These are phyloP conservation scores for Donacobius atricapilla DNA, from an alignment of 2,113 vertebrate genomes.

Conservation along the genomic window DNA sequence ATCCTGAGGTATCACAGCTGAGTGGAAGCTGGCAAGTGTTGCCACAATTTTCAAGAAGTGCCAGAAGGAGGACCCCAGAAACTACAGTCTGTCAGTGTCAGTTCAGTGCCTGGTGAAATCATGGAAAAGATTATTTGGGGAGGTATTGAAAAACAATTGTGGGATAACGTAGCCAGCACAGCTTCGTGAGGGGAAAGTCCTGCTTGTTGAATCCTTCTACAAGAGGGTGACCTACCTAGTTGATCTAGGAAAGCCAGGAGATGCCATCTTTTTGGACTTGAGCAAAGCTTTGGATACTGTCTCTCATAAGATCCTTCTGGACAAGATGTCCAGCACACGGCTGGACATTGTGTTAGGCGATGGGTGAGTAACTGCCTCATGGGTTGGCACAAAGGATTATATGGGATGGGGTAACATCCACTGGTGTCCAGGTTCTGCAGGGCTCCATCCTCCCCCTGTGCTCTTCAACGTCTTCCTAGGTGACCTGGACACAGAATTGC, in stretches of 20 bases:
- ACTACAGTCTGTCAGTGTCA: neutral
- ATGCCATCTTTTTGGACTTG: neutral
- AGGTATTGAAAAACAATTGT: neutral
- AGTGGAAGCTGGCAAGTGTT: neutral
- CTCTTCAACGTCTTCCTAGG: fast-evolving
- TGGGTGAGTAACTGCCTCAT: neutral
- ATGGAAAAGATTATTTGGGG: neutral
- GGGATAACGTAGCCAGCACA: fast-evolving
- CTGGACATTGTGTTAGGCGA: fast-evolving
- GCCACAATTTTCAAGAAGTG: neutral
- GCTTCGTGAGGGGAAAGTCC: neutral
- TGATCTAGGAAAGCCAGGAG: neutral
- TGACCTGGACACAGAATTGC: neutral
- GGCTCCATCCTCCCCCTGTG: neutral
- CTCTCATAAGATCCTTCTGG: neutral
- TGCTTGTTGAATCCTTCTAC: neutral
- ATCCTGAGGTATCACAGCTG: neutral
- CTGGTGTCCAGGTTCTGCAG: neutral
- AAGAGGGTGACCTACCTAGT: no score
- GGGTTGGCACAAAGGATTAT: neutral
- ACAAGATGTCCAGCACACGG: neutral
- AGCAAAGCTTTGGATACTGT: neutral
- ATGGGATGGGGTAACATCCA: neutral
- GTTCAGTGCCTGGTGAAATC: neutral
- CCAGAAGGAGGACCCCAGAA: neutral